Percentiles rank a stretch among this genome's conserved stretches.
These are phyloP conservation scores for Channa maculata DNA, from an alignment of 2,113 vertebrate genomes.

Conservation along the genomic window DNA sequence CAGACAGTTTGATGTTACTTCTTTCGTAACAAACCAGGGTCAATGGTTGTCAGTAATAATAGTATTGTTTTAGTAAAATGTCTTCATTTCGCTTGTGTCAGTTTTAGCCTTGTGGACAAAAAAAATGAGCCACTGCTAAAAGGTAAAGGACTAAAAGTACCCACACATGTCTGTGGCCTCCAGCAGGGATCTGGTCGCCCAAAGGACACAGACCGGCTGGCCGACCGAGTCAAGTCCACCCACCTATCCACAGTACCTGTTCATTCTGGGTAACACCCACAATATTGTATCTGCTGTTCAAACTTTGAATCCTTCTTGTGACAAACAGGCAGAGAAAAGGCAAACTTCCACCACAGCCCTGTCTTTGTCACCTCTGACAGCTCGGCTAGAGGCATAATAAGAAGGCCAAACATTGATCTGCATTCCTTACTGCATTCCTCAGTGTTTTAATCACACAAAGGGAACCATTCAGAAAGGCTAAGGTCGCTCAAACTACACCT, in stretches of 20 bases:
- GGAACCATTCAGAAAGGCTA: not conserved
- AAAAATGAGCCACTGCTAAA: not conserved
- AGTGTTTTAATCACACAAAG: constrained; percentile 31
- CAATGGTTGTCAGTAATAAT: too few relatives aligned
- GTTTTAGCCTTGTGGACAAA: too few relatives aligned
- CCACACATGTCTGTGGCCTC: not conserved
- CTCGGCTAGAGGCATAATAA: not conserved
- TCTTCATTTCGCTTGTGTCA: too few relatives aligned
- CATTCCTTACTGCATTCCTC: constrained; percentile 44
- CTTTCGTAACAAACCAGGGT: too few relatives aligned
- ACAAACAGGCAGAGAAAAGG: not conserved
- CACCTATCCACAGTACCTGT: not conserved
- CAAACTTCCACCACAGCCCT: not conserved
- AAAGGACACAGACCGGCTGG: not conserved
- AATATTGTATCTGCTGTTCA: too few relatives aligned
- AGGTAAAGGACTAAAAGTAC: not conserved
- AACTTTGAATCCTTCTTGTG: too few relatives aligned
- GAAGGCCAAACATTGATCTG: constrained; percentile 7
- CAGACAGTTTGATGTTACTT: too few relatives aligned
- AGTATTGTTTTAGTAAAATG: too few relatives aligned
- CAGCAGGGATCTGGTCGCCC: not conserved
- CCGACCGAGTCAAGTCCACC: not conserved
- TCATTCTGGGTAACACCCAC: too few relatives aligned
- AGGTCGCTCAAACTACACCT: not conserved
- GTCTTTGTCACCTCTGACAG: not conserved